Conservation (phyloP, 2,113 vertebrate genomes). For the Urocynchramus pylzowi region DNA sequence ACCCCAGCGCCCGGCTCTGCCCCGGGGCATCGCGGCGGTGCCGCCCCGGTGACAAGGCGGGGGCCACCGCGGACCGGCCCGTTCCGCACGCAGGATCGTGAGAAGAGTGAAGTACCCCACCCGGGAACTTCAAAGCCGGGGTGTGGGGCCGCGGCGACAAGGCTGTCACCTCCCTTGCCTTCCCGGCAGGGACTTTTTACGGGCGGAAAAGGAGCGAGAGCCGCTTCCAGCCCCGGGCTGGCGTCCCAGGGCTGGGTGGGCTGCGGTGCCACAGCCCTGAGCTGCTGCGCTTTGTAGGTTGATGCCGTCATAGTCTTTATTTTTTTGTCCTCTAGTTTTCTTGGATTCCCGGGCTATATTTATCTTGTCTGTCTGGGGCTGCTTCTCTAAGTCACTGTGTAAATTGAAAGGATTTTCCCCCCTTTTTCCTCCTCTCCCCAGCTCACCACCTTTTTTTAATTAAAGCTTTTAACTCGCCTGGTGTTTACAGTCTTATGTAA, state of each 20-base stretch:
- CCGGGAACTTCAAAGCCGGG: slow-evolving; percentile 46
- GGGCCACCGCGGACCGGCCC: not conserved
- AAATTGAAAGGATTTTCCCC: not conserved
- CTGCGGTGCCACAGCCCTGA: not conserved
- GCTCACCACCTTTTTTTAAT: slow-evolving; percentile 44
- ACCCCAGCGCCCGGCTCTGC: slow-evolving; percentile 55
- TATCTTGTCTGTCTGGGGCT: slow-evolving; percentile 22
- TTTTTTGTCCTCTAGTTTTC: not conserved
- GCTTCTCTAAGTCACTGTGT: not conserved
- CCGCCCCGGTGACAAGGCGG: slow-evolving; percentile 50
- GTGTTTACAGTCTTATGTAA: not conserved
- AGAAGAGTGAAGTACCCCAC: slow-evolving; percentile 14
- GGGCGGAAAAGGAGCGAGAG: not conserved
- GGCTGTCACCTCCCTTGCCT: not conserved
- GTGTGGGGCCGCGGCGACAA: not conserved
- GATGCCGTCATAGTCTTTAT: not conserved
- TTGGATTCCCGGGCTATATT: not conserved
- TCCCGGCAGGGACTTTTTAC: not conserved
- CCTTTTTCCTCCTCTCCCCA: not conserved
- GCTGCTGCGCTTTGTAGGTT: not conserved
- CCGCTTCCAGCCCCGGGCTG: not conserved
- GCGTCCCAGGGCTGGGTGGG: not conserved
- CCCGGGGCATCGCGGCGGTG: slow-evolving; percentile 56
- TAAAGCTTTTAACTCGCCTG: not conserved
- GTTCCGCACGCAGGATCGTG: slow-evolving; percentile 25